Evolutionary conservation across 1,140 invertebrate genomes (phyloP).

Genomic region (Drosophila bocki): DNA sequence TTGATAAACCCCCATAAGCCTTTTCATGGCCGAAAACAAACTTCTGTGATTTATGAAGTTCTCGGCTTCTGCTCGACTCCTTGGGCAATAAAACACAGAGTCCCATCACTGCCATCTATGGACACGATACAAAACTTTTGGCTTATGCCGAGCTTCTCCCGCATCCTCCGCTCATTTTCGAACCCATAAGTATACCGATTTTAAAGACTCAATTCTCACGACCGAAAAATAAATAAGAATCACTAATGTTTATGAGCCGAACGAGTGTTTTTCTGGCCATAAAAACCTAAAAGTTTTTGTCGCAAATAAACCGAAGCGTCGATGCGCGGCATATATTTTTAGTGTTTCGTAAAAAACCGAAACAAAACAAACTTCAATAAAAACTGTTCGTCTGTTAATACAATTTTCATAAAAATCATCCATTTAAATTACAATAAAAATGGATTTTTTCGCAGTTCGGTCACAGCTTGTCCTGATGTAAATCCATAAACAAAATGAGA

Average conservation of each 20-base stretch:
- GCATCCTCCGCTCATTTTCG: background rate
- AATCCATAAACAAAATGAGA: constrained; percentile 76
- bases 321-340: constrained; percentile 27
- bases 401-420: constrained; percentile 64
- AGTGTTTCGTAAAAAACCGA: constrained; percentile 2
- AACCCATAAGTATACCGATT: constrained; percentile 60
- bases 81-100: constrained; percentile 75
- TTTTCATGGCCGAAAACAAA: constrained; percentile 79
- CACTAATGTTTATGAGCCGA: constrained; percentile 44
- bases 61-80: constrained; percentile 61
- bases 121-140: constrained; percentile 63
- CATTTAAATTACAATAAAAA: constrained; percentile 67
- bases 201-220: constrained; percentile 57
- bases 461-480: constrained; percentile 73
- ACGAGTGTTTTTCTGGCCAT: constrained; percentile 36
- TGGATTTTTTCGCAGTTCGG: constrained; percentile 33
- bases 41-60: constrained; percentile 83
- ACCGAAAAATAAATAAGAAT: constrained; percentile 25
- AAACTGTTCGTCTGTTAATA: constrained; percentile 67
- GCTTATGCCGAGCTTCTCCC: constrained; percentile 2
- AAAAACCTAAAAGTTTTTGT: constrained; percentile 35
- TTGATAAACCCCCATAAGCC: constrained; percentile 82
- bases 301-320: constrained; percentile 52
- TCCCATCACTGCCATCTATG: constrained; percentile 54
- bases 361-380: constrained; percentile 42